Percentiles rank a stretch among this genome's conserved stretches.
phyloP scores from a whole-genome alignment of 2,797 vertebrate species.

The Percopsis omiscomaycus region DNA sequence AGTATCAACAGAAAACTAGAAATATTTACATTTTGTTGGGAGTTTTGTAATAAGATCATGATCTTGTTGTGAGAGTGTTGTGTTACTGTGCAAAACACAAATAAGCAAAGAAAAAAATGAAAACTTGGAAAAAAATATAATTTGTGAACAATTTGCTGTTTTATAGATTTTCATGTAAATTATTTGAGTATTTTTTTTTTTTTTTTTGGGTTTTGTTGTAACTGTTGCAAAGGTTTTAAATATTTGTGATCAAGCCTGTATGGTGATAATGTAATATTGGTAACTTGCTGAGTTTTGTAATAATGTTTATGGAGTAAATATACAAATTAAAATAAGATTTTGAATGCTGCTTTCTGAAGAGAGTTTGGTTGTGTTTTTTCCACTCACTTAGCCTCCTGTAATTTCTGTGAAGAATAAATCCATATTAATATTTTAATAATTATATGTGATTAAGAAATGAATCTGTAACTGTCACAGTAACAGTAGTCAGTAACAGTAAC shows the following conservation, averaged over 20 bases:
- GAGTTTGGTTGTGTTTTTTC: slow-evolving; percentile 74
- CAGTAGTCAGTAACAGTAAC: too few relatives aligned
- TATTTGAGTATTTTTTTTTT: slow-evolving; percentile 99
- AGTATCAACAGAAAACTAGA: slow-evolving; percentile 89
- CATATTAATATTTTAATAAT: background rate
- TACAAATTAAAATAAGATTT: slow-evolving; percentile 98
- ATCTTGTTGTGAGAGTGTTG: slow-evolving; percentile 99
- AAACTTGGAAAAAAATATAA: slow-evolving; percentile 79
- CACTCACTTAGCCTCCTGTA: slow-evolving; percentile 19
- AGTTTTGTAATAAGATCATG: slow-evolving; percentile 99
- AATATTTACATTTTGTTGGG: slow-evolving; percentile 93
- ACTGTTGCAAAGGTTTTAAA: slow-evolving; percentile 99
- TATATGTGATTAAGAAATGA: background rate
- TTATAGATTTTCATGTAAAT: slow-evolving; percentile 99
- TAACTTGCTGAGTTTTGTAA: slow-evolving; percentile 99
- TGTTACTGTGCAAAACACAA: slow-evolving; percentile 99
- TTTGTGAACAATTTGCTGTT: slow-evolving; percentile 99
- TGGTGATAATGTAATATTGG: slow-evolving; percentile 99
- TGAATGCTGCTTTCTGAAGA: slow-evolving; percentile 94
- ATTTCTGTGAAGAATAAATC: background rate
- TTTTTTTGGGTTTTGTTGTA: slow-evolving; percentile 97
- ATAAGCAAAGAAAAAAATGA: slow-evolving; percentile 90
- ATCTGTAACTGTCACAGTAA: too few relatives aligned
- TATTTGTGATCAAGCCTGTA: slow-evolving; percentile 99
- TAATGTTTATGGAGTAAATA: slow-evolving; percentile 99